Base-by-base conservation (phyloP, 2,888 invertebrate species). In the Campoplex nolae region DNA sequence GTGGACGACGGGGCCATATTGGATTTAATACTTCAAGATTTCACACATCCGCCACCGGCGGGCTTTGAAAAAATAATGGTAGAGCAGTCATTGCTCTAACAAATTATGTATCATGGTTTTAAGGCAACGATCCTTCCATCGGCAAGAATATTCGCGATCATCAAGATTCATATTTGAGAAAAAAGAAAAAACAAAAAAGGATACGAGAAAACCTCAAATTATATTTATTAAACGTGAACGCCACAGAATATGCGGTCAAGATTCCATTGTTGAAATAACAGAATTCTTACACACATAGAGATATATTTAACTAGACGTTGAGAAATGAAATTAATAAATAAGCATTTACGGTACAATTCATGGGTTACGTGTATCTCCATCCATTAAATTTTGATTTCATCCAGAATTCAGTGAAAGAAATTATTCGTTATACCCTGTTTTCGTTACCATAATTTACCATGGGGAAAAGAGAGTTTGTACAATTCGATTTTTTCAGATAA, bases 1-100 rank as follows among this genome's bases (percentile, higher is more conserved):
- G 99, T 99, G 92, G 99, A 99, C 92, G 99, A 99, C 94, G 99
- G 99, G 89, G 99, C 99, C 45, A 99, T 99, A 90, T 94, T 99
- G 95, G 99, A 99, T 95, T 97, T 99, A 89, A 97, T 98, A 92
- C 96, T 99, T 94, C 98, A 98, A 90, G 97, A 97, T 93, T 99
- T 99, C 94, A 96, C 96, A 89, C 97, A 97, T 93, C 96, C 97
- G 0, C 97, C 98, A 56, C 98, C 98, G 0, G 95, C 96, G 76
- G 99, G 99, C 58, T 99, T 97, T 93, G 99, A 99, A 91, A 97
- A 97, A 95, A 99, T 99, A 89, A 98, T 99, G 97, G 96, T 99
- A 87, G 99, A 99, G 94, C 99, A 99, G 94, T 99, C 99, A 2
- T 96, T 99, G 79, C 97, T 99, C 90, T 99, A 97, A 97, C 95